A percentile compares a stretch with the other conserved stretches of the same genome.
phyloP scores from a whole-genome alignment of 2,888 invertebrate genomes.

The Lottia gigantea region DNA sequence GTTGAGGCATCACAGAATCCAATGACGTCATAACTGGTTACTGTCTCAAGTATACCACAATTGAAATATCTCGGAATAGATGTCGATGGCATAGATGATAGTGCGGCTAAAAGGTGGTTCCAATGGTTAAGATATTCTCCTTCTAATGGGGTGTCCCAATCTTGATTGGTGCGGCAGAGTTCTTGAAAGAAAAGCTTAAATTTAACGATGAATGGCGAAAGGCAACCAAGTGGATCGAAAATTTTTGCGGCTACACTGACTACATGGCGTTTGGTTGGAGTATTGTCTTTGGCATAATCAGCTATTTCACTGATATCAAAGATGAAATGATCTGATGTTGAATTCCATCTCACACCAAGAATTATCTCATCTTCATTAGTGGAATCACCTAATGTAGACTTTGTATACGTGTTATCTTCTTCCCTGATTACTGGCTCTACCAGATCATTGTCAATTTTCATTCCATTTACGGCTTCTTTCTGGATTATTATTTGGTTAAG shows the following conservation, averaged over 20 bases:
- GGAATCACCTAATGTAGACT: neutral
- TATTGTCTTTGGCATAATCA: neutral
- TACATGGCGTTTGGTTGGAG: neutral
- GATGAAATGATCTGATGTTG: neutral
- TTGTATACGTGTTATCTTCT: neutral
- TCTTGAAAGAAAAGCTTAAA: too few species aligned
- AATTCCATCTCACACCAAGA: constrained; percentile 1
- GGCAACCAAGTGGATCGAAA: neutral
- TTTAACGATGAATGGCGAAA: too few species aligned
- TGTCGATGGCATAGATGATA: neutral
- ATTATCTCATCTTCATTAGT: neutral
- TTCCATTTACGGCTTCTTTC: neutral
- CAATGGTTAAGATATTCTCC: too few species aligned
- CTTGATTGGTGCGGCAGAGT: too few species aligned
- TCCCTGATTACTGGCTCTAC: neutral
- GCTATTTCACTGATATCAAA: neutral
- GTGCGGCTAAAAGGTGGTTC: too few species aligned
- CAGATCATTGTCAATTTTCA: neutral
- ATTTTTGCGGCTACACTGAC: neutral
- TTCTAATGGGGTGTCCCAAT: too few species aligned
- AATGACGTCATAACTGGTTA: neutral
- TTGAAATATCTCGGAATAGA: too few species aligned
- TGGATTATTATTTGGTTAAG: neutral
- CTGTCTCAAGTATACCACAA: too few species aligned
- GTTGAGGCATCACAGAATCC: constrained; percentile 3